phyloP scores from a whole-genome alignment of 2,113 vertebrate species.

The Fregetta grallaria region DNA sequence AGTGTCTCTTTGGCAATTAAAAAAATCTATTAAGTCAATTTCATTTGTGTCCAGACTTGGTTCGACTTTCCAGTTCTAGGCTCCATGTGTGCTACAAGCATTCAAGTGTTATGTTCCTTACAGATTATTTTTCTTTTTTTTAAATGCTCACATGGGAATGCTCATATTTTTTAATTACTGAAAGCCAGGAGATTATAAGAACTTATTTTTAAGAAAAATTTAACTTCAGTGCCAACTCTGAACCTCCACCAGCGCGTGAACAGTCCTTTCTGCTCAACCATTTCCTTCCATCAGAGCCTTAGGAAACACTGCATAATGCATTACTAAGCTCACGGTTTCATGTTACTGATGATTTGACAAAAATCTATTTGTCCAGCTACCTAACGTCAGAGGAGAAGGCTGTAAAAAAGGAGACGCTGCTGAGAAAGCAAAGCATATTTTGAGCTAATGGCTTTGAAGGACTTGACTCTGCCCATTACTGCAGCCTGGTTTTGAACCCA shows the following conservation, averaged over 20 bases:
- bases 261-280: neutral
- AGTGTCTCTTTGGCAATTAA: neutral
- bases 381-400: neutral
- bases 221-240: neutral
- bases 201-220: neutral
- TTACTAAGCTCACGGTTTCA: neutral
- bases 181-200: neutral
- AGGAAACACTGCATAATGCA: neutral
- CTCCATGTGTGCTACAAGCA: neutral
- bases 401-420: neutral
- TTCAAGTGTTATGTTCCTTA: neutral
- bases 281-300: neutral
- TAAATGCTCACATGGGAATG: neutral
- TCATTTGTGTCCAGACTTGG: neutral
- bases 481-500: neutral
- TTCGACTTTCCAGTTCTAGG: neutral
- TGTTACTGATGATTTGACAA: accelerated
- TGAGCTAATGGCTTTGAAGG: neutral
- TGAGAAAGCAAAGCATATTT: neutral
- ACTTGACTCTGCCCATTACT: neutral
- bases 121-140: neutral
- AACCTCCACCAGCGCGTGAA: neutral
- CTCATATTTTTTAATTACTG: neutral
- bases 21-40: neutral
- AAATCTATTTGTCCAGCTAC: neutral